Evolutionary conservation across 2,797 vertebrate species (phyloP).

Genomic region (Channallabes apus): DNA sequence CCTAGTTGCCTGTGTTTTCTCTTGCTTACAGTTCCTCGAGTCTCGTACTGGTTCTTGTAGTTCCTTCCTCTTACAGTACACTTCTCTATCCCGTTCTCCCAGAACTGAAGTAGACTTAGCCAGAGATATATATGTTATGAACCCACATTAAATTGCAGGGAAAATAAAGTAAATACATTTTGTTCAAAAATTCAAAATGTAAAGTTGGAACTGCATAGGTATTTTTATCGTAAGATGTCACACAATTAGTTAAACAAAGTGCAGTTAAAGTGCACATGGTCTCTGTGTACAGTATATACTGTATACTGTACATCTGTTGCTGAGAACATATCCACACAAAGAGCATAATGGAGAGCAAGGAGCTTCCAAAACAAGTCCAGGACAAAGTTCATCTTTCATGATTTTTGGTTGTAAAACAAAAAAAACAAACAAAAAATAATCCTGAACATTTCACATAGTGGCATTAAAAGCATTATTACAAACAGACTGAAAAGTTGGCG

Average conservation of each 20-base stretch:
- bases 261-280: background rate
- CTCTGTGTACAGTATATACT: background rate
- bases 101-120: background rate
- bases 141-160: background rate
- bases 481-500: background rate
- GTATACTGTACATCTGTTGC: background rate
- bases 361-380: background rate
- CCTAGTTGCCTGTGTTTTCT: background rate
- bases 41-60: no score
- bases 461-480: background rate
- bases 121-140: background rate
- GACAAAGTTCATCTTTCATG: background rate
- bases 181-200: background rate
- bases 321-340: background rate
- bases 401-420: no score
- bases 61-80: no score
- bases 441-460: background rate
- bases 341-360: background rate
- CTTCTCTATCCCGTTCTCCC: background rate
- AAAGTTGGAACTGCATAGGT: background rate
- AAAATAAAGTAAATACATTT: background rate
- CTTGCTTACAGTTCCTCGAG: no score
- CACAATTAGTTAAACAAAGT: background rate
- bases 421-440: background rate
- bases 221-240: background rate